These are phyloP conservation scores for Orius insidiosus DNA, from an alignment of 1,140 invertebrate genomes.

Conservation along the genomic window DNA sequence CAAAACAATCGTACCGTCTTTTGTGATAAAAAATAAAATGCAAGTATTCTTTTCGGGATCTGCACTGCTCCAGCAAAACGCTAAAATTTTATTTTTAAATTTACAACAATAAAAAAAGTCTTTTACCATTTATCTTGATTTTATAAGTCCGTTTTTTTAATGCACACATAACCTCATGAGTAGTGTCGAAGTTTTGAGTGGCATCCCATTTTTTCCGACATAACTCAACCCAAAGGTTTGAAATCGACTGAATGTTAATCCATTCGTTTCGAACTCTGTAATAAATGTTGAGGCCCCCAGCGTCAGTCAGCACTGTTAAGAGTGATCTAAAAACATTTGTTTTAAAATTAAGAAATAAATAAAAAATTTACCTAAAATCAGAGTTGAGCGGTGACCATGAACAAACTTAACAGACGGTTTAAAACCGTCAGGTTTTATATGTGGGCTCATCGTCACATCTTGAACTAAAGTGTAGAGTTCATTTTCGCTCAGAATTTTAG, in stretches of 20 bases:
- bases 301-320: conserved; percentile 11
- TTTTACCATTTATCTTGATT: no score
- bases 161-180: no score
- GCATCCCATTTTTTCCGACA: conserved; percentile 1
- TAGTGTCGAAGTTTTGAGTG: no score
- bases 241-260: neutral
- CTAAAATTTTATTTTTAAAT: no score
- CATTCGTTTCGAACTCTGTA: neutral
- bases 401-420: neutral
- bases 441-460: neutral
- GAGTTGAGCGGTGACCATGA: neutral
- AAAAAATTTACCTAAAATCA: neutral
- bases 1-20: no score
- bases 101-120: no score
- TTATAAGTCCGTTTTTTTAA: no score
- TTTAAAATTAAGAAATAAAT: neutral
- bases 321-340: conserved; percentile 12
- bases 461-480: neutral
- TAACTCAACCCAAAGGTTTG: neutral
- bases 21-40: no score
- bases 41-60: no score
- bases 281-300: conserved; percentile 8
- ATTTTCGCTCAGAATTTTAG: neutral
- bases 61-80: no score
- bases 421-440: neutral